Evolutionary conservation across 2,113 vertebrate genomes (phyloP).

Genomic region (Gorsachius goisagi): DNA sequence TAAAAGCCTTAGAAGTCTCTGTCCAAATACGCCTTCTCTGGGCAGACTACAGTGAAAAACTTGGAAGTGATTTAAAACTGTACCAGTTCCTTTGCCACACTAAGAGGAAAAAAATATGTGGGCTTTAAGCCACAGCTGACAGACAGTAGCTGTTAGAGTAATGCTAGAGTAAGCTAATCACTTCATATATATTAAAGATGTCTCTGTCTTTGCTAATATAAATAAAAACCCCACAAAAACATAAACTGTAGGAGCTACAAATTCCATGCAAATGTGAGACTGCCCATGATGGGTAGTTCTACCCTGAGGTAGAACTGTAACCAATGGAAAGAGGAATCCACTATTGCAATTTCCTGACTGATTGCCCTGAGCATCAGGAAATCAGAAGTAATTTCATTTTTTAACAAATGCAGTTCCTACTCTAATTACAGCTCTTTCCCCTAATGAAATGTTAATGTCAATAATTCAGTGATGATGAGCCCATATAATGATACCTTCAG

Average conservation of each 20-base stretch:
- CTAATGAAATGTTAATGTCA: not conserved
- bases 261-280: not conserved
- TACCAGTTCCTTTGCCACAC: not conserved
- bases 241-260: not conserved
- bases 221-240: not conserved
- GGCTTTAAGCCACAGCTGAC: not conserved
- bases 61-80: not conserved
- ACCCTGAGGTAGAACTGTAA: not conserved
- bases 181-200: not conserved
- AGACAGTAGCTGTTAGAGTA: not conserved
- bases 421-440: not conserved
- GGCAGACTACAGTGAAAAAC: not conserved
- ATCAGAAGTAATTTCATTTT: not conserved
- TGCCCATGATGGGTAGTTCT: not conserved
- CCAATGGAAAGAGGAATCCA: not conserved
- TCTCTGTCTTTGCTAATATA: not conserved
- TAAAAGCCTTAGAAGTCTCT: not conserved
- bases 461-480: not conserved
- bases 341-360: not conserved
- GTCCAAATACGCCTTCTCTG: not conserved
- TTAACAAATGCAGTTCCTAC: not conserved
- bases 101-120: not conserved
- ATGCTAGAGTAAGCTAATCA: not conserved
- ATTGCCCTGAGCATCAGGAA: not conserved
- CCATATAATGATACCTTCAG: not conserved